Percentiles rank a stretch among this genome's conserved stretches.
phyloP scores from a whole-genome alignment of 1,140 invertebrate species.

The Teleopsis dalmanni region DNA sequence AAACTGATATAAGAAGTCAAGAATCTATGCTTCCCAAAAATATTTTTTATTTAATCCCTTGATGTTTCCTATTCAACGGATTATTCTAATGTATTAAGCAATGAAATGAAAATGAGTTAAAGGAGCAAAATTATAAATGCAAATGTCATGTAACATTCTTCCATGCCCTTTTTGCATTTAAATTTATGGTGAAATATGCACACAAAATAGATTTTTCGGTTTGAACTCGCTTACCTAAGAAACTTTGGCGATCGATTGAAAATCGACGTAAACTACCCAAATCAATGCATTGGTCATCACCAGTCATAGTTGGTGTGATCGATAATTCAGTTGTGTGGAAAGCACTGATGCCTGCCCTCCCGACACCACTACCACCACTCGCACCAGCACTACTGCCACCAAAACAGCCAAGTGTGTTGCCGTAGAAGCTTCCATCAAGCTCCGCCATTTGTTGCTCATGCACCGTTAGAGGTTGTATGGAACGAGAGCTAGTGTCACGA shows the following conservation, averaged over 20 bases:
- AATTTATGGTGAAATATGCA: too few relatives aligned
- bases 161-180: too few relatives aligned
- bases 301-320: slow-evolving; percentile 36
- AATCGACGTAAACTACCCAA: slow-evolving; percentile 41
- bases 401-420: slow-evolving; percentile 33
- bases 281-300: slow-evolving; percentile 41
- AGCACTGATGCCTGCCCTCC: slow-evolving; percentile 13
- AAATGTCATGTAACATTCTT: too few relatives aligned
- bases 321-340: slow-evolving; percentile 40
- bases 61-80: too few relatives aligned
- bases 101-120: too few relatives aligned
- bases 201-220: too few relatives aligned
- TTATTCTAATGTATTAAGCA: too few relatives aligned
- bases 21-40: too few relatives aligned
- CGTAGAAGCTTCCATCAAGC: slow-evolving; percentile 35
- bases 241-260: slow-evolving; percentile 43
- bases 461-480: slow-evolving; percentile 37
- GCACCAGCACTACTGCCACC: slow-evolving; percentile 11
- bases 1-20: too few relatives aligned
- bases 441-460: slow-evolving; percentile 42
- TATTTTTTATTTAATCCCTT: too few relatives aligned
- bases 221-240: slow-evolving; percentile 33
- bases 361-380: slow-evolving; percentile 20
- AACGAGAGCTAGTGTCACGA: slow-evolving; percentile 36
- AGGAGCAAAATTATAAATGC: too few relatives aligned